Evolutionary conservation across 1,140 invertebrate genomes (phyloP).

Genomic region (Drosophila kepulauana): DNA sequence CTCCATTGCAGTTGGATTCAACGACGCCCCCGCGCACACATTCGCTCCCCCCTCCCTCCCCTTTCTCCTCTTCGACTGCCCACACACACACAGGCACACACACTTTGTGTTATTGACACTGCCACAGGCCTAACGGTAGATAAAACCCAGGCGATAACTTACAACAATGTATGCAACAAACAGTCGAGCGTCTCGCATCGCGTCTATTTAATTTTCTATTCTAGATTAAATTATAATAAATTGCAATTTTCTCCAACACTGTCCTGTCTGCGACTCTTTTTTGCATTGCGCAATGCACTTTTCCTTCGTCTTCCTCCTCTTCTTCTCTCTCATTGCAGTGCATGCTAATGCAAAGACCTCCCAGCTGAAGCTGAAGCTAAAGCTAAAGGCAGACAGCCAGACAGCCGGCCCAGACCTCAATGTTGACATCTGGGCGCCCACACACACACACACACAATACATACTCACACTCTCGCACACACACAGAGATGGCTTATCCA

Average conservation of each 20-base stretch:
- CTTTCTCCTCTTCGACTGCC: background rate
- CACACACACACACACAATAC: constrained; percentile 13
- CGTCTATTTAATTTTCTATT: constrained; percentile 79
- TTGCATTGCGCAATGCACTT: constrained; percentile 60
- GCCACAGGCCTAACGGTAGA: constrained; percentile 72
- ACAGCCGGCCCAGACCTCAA: constrained; percentile 41
- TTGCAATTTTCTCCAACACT: constrained; percentile 60
- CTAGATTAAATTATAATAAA: constrained; percentile 84
- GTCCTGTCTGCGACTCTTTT: background rate
- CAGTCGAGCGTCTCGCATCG: constrained; percentile 21
- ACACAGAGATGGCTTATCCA: background rate
- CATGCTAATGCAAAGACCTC: constrained; percentile 29
- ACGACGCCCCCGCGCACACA: constrained; percentile 55
- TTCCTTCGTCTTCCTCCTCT: constrained; percentile 27
- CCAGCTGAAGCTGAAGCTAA: background rate
- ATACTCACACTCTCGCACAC: background rate
- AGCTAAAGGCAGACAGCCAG: constrained; percentile 4
- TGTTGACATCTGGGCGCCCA: constrained; percentile 50
- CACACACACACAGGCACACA: constrained; percentile 30
- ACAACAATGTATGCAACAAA: constrained; percentile 72
- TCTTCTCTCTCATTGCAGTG: constrained; percentile 8
- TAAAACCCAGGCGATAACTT: constrained; percentile 67
- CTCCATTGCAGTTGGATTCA: constrained; percentile 23
- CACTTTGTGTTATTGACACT: constrained; percentile 75
- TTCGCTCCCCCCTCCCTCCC: constrained; percentile 25